These are phyloP conservation scores for Nycticorax nycticorax DNA, from an alignment of 2,113 vertebrate genomes.

Conservation along the genomic window DNA sequence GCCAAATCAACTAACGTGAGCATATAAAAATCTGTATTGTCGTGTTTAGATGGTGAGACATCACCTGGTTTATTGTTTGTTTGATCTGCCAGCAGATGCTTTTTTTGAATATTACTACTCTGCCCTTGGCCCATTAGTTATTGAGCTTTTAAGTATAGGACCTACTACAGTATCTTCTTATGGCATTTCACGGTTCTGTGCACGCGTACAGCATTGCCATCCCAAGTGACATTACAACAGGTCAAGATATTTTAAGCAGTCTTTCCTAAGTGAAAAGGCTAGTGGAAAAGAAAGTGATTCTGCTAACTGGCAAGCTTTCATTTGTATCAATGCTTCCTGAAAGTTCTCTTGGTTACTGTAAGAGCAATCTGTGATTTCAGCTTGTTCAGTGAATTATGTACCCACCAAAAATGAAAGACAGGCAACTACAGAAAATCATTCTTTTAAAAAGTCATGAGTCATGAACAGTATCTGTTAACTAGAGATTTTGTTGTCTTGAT, in stretches of 20 bases:
- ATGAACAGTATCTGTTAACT: neutral
- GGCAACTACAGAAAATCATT: neutral
- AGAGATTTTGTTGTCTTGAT: neutral
- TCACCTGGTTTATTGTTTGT: neutral
- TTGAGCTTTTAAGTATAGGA: neutral
- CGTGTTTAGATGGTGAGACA: neutral
- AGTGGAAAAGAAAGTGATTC: neutral
- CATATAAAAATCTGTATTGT: neutral
- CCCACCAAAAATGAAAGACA: neutral
- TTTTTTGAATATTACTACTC: neutral
- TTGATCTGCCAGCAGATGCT: neutral
- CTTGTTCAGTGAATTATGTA: neutral
- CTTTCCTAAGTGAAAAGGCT: neutral
- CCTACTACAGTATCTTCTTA: neutral
- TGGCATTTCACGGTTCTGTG: neutral
- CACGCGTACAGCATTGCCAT: neutral
- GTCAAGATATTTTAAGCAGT: neutral
- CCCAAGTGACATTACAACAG: neutral
- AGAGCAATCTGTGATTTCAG: neutral
- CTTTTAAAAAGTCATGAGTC: neutral
- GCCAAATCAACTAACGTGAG: neutral
- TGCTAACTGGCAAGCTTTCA: neutral
- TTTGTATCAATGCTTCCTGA: neutral
- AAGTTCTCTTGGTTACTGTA: neutral
- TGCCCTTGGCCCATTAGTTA: neutral